phyloP scores from a whole-genome alignment of 1,140 invertebrate genomes.

The Drusus annulatus region DNA sequence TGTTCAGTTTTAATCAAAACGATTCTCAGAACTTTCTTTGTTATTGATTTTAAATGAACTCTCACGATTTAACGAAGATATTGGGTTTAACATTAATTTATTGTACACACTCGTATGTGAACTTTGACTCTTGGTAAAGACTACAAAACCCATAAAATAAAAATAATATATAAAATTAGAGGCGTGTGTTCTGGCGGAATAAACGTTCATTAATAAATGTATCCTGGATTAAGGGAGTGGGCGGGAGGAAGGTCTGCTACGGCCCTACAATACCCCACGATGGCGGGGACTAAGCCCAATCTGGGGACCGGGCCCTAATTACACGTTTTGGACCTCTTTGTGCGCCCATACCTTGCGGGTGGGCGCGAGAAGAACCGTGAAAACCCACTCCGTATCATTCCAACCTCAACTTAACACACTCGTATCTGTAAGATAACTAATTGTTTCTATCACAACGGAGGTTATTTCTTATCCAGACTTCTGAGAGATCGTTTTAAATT shows the following conservation, averaged over 20 bases:
- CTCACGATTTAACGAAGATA: neutral
- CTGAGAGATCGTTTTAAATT: too few relatives aligned
- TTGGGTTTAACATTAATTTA: neutral
- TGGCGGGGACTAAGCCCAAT: constrained; percentile 48
- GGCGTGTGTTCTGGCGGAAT: too few relatives aligned
- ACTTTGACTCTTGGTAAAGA: neutral
- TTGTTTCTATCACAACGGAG: neutral
- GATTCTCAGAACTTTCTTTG: too few relatives aligned
- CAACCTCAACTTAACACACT: neutral
- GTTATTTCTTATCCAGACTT: neutral
- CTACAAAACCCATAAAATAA: too few relatives aligned
- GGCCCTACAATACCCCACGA: neutral
- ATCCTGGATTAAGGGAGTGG: neutral
- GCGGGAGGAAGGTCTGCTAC: neutral
- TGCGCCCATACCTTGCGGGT: constrained; percentile 40
- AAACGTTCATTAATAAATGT: constrained; percentile 1
- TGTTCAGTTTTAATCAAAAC: too few relatives aligned
- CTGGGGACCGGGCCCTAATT: constrained; percentile 51
- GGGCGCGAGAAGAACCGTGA: constrained; percentile 14
- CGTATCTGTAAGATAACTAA: neutral
- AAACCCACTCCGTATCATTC: neutral
- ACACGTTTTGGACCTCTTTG: constrained; percentile 48
- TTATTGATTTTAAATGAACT: too few relatives aligned
- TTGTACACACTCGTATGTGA: neutral
- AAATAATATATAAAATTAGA: too few relatives aligned